These are phyloP conservation scores for Leuciscus idus DNA, from an alignment of 2,113 vertebrate genomes.

Conservation along the genomic window DNA sequence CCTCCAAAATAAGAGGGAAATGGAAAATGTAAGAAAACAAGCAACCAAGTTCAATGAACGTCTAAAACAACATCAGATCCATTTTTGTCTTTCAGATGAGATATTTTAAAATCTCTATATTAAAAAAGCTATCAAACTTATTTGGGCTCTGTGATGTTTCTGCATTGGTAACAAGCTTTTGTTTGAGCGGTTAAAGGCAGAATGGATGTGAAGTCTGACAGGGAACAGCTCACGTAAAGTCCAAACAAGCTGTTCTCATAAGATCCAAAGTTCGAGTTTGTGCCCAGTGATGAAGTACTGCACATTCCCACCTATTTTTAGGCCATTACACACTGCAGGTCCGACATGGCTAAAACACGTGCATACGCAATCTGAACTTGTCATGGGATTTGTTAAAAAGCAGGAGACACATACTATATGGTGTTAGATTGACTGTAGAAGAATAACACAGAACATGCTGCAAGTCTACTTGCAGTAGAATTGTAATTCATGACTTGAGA, in stretches of 20 bases:
- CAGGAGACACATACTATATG: neutral
- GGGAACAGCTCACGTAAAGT: neutral
- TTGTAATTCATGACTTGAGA: neutral
- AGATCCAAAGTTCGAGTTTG: conserved; percentile 64
- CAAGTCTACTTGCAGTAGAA: neutral
- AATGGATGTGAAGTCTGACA: conserved; percentile 1
- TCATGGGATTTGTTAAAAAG: neutral
- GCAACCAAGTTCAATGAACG: neutral
- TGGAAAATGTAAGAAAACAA: neutral
- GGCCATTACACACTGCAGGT: conserved; percentile 62
- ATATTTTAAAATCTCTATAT: too few species aligned
- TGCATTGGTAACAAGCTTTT: neutral
- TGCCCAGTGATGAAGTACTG: conserved; percentile 63
- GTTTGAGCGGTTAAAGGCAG: neutral
- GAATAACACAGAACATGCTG: neutral
- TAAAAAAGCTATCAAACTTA: too few species aligned
- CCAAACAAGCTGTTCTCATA: conserved; percentile 65
- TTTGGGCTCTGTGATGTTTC: neutral
- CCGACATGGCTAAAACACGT: neutral
- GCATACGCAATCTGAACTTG: neutral
- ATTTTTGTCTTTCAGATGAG: too few species aligned
- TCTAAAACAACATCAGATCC: neutral
- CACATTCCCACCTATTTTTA: conserved; percentile 72
- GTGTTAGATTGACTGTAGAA: neutral
- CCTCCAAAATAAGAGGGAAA: conserved; percentile 14